These are phyloP conservation scores for Poecilia velifera DNA, from an alignment of 2,797 vertebrate genomes.

Conservation along the genomic window DNA sequence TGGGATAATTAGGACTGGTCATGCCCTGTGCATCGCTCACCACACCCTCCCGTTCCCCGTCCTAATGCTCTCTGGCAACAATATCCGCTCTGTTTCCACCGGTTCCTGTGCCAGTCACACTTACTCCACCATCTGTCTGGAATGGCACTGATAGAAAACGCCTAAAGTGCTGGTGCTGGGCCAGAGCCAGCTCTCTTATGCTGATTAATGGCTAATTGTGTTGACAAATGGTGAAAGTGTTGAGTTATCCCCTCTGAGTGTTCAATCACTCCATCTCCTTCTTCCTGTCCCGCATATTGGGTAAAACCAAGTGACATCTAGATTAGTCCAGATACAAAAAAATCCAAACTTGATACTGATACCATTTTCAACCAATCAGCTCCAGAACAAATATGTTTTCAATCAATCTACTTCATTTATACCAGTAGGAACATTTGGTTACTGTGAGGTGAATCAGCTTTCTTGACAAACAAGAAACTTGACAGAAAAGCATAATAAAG, in stretches of 20 bases:
- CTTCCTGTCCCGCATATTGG: constrained; percentile 7
- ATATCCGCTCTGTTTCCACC: constrained; percentile 49
- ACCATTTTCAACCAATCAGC: neutral
- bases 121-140: constrained; percentile 68
- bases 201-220: constrained; percentile 49
- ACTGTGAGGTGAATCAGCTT: no score
- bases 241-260: constrained; percentile 14
- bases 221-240: constrained; percentile 6
- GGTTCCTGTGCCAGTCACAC: constrained; percentile 69
- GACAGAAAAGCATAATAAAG: no score
- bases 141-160: constrained; percentile 68
- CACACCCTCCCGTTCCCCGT: constrained; percentile 31
- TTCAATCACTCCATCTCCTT: constrained; percentile 15
- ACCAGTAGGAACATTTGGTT: no score
- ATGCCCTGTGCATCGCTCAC: constrained; percentile 34
- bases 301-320: neutral
- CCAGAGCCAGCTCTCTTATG: constrained; percentile 43
- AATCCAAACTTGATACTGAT: neutral
- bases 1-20: constrained; percentile 69
- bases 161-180: constrained; percentile 58
- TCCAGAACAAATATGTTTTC: neutral
- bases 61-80: constrained; percentile 60
- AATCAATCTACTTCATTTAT: neutral
- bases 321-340: neutral
- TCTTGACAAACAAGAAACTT: no score